Base-by-base conservation (phyloP, 2,888 invertebrate species). In the Eupithecia tripunctaria region DNA sequence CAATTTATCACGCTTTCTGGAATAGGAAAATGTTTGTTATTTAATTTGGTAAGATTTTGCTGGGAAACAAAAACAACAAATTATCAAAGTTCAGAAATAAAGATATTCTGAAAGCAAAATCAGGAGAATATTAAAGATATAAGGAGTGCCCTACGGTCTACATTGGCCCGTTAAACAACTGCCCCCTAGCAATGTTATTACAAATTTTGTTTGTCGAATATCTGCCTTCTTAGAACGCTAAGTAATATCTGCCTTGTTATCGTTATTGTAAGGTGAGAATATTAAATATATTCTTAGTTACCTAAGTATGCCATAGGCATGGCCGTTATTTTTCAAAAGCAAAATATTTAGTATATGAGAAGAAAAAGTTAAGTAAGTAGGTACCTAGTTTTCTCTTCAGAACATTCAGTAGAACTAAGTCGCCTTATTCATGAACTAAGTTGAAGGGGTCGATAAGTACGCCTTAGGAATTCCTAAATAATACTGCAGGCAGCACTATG, bases 101-200 rank as follows among this genome's bases (percentile, higher is more conserved):
- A 56, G 51, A 12, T 25, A 56, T 6, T 51, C 21, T 51, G 2
- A 21, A 51, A 51, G 21, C 51, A 56, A 56, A 51, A 25, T 25
- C 56, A 25, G 56, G 25, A 56, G 21, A 56, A 14, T 25, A 56
- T 25, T 56, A 56, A 56, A 25, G 25, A 56, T 56, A 21, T 14
- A 21, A 56, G 12, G 14, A 56, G 3, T 56, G 51, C 56, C 12
- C 14, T 25, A 25, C 25, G 56, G 56, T 25, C 21, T 56, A 25
- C 10, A 21, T 51, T 51, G 2, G 12, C 2, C 14, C 25, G 25
- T 25, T 15, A 51, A n/a, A n/a, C 21, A 51, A 51, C 21, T 56
- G 56, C 25, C 51, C 51, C 21, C 56, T 25, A 25, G 56, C 56
- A 25, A 56, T 56, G 51, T 51, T 25, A 56, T 56, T 56, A 56